Percentiles rank a stretch among this genome's conserved stretches.
Evolutionary conservation across 2,113 vertebrate species (phyloP).

Genomic region (Capra hircus): DNA sequence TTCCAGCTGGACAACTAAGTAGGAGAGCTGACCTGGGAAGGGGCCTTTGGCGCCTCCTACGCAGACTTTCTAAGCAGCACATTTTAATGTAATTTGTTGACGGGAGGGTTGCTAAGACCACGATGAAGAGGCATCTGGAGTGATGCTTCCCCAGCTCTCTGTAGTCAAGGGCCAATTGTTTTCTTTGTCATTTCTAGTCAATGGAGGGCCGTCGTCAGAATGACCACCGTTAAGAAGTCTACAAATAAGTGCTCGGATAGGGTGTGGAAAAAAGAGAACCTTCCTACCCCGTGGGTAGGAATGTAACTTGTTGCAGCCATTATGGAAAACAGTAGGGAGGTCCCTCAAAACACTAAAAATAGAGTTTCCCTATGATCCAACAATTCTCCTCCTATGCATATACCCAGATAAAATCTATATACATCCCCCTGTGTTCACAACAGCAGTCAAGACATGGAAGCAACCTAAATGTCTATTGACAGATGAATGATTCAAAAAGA

Average conservation of each 20-base stretch:
- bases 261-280: neutral
- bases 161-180: neutral
- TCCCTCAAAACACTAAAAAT: neutral
- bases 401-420: neutral
- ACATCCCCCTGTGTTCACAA: neutral
- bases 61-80: neutral
- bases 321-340: neutral
- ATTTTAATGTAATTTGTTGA: neutral
- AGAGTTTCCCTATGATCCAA: neutral
- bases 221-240: neutral
- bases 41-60: rapidly evolving
- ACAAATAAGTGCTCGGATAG: neutral
- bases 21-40: neutral
- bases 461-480: neutral
- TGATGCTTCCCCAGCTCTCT: neutral
- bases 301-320: neutral
- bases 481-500: neutral
- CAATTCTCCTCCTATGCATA: neutral
- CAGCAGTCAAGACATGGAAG: neutral
- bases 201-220: neutral
- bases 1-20: neutral
- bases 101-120: neutral
- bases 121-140: neutral
- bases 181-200: neutral
- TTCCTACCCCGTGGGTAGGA: neutral